Base-by-base conservation (phyloP, 2,797 vertebrate species). In the Cyclopterus lumpus region DNA sequence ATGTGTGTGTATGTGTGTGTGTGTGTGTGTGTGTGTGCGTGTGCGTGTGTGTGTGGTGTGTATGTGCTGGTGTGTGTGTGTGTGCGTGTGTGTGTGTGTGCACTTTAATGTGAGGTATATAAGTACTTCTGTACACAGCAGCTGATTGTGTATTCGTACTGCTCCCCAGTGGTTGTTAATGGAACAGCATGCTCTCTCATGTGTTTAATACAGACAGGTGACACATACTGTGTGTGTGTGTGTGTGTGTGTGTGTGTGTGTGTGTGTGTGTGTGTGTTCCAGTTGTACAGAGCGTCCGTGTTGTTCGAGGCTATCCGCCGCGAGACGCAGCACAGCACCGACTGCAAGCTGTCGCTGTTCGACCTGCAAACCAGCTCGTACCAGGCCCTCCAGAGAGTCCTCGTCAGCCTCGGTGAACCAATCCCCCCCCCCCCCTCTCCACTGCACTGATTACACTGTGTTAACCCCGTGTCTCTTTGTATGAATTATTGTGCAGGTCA, bases 301-400 rank as follows among this genome's bases (percentile, higher is more conserved):
- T 92, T 99, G 53, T 99, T 99, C 32, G 97, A 99, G 90, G 95
- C 94, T 0, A 97, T 99, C 48, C 96, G 97, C 6, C 97, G 97
- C 0, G 98, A 99, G 91, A 96, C 92, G 3, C 97, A 97, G 91
- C 96, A 97, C 91, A 98, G 95, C 92, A 96, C 95, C 0, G 97
- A 99, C 82, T 98, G 97, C 95, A 98, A 97, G 65, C 95, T 98
- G 64, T 98, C 97, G 0, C 95, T 99, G 83, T 99, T 99, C 0
- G 97, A 98, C 89, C 96, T 99, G 84, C 97, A 99, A 91, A 99
- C 97, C 0, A 96, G 97, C 16, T 97, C 95, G 32, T 99, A 99
- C 85, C 97, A 99, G 93, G 97, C 97, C 87, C 93, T 99, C 87
- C 98, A 99, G 93, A 94, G 97, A 46, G 97, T 99, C 69, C 96